Base-by-base conservation (phyloP, 37 sponge, comb jelly and placozoan species). In the Corticium candelabrum region DNA sequence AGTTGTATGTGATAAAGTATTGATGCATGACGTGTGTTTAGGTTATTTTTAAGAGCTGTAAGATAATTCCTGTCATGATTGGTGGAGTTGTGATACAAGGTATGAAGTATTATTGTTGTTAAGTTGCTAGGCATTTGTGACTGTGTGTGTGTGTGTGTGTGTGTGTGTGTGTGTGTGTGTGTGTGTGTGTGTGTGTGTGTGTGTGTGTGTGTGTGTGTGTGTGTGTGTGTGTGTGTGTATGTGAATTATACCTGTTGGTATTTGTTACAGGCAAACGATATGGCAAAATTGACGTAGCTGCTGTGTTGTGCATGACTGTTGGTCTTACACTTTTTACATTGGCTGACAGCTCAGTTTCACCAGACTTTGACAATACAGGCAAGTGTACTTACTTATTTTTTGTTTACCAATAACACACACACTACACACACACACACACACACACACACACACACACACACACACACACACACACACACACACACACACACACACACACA, bases 41-140 rank as follows among this genome's bases (percentile, higher is more conserved):
- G 88, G 93, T 92, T 3, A 88, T 92, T 3, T 92, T 92, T 67
- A 92, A 92, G 78, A 80, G 86, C 68, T 92, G 93, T 40, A 92
- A 92, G 85, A 76, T 92, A 69, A 92, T 92, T 27, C 93, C 93
- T 29, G 89, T 92, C 11, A 92, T 92, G 93, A 74, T 92, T n/a
- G 93, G 93, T 37, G 86, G 89, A 34, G 76, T 92, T 11, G 38
- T 92, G 11, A 88, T 92, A 38, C 84, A 85, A 88, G 89, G 93
- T 88, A 62, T 38, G 69, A 32, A 56, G 74, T 35, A 76, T 74
- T 3, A n/a, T 21, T 30, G 3, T 35, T 35, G 31, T 33, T 30
- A 30, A 37, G 31, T 1, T 74, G 3, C 36, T 74, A 1, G 29
- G 34, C 34, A 74, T 35, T 35, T 35, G 36, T 32, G 29, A 30